Percentiles rank a stretch among this genome's conserved stretches.
Conservation (phyloP, 2,797 vertebrate genomes). For the Mormyrops attenuatus region DNA sequence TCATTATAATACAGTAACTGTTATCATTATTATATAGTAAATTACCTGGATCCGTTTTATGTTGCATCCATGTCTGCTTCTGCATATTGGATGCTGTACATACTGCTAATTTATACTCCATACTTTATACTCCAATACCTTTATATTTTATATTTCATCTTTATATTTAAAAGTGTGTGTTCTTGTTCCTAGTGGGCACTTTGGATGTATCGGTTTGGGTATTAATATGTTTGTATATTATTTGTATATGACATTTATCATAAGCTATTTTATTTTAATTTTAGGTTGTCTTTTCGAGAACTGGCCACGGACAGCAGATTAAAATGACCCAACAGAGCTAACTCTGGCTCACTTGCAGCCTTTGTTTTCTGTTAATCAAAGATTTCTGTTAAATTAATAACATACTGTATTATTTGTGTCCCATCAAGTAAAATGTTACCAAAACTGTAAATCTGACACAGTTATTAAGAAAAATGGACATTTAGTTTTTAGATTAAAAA, state of each 20-base stretch:
- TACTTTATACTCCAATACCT: too few relatives aligned
- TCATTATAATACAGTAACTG: too few relatives aligned
- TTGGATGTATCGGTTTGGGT: background rate
- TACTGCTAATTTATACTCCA: too few relatives aligned
- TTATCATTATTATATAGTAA: too few relatives aligned
- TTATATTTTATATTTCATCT: too few relatives aligned
- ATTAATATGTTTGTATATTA: background rate
- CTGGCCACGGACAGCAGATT: background rate
- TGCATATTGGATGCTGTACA: too few relatives aligned
- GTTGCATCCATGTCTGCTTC: too few relatives aligned
- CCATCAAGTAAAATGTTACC: background rate
- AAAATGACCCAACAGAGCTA: background rate
- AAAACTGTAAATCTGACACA: background rate
- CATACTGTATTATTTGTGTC: background rate
- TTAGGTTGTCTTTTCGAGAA: background rate
- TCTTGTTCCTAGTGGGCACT: background rate
- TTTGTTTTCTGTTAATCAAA: background rate
- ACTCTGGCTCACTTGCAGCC: background rate
- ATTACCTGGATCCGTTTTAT: too few relatives aligned
- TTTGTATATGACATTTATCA: background rate
- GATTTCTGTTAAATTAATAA: background rate
- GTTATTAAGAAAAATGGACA: background rate
- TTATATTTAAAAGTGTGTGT: too few relatives aligned
- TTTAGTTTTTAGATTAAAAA: background rate
- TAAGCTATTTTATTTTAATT: background rate